Evolutionary conservation across 2,888 invertebrate species (phyloP).

Genomic region (Volucella inanis): DNA sequence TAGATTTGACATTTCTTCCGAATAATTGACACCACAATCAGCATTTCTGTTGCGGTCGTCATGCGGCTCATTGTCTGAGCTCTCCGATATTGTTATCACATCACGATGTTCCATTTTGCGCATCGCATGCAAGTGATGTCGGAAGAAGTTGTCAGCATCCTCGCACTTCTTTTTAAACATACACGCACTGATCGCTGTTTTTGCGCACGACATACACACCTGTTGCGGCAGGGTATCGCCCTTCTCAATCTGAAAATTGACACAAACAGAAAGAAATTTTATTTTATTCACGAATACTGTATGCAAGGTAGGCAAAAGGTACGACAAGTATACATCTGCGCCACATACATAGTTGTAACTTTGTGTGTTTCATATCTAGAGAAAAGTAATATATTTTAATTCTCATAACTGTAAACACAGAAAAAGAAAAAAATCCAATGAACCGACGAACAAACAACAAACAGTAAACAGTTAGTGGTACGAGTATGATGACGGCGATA

Average conservation of each 20-base stretch:
- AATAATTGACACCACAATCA: conserved; percentile 23
- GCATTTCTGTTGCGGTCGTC: conserved; percentile 27
- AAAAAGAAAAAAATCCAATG: no score
- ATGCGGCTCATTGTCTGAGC: conserved; percentile 65
- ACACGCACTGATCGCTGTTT: conserved; percentile 81
- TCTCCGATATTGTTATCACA: conserved; percentile 73
- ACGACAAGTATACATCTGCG: conserved; percentile 5
- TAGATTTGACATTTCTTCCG: conserved; percentile 38
- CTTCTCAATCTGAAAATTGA: conserved; percentile 79
- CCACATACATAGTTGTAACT: conserved; percentile 45
- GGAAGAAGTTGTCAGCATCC: conserved; percentile 82
- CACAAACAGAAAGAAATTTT: conserved; percentile 25
- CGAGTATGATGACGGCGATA: neutral
- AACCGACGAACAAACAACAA: conserved; percentile 16
- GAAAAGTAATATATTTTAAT: conserved; percentile 31
- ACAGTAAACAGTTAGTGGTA: conserved; percentile 12
- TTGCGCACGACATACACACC: conserved; percentile 81
- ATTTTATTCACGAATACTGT: conserved; percentile 29
- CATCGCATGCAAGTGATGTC: conserved; percentile 80
- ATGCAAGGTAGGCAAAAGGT: no score
- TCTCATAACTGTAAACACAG: conserved; percentile 63
- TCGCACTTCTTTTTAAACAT: conserved; percentile 82
- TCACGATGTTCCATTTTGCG: conserved; percentile 79
- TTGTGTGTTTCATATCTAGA: conserved; percentile 29
- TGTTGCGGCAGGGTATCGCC: conserved; percentile 82